These are phyloP conservation scores for Ips typographus DNA, from an alignment of 1,140 invertebrate genomes.

Conservation along the genomic window DNA sequence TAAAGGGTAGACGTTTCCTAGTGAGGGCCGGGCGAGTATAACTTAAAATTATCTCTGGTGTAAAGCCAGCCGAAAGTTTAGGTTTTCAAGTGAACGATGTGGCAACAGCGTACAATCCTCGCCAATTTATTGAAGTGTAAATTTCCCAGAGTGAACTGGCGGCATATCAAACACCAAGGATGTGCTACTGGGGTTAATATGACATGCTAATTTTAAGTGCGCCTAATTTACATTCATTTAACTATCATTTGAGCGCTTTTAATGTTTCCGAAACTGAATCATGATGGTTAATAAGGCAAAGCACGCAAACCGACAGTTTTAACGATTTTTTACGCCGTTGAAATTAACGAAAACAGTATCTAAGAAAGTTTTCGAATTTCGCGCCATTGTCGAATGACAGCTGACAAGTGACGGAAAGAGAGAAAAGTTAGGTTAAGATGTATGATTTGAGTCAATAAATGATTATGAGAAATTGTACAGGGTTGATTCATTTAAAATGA, in stretches of 20 bases:
- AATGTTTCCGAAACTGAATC: slow-evolving; percentile 36
- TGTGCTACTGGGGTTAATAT: slow-evolving; percentile 40
- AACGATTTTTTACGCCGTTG: too few species aligned
- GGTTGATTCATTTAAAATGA: too few species aligned
- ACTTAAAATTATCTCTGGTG: not conserved
- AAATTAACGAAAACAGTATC: too few species aligned
- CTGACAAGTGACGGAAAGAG: too few species aligned
- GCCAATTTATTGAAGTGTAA: slow-evolving; percentile 28
- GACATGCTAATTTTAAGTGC: slow-evolving; percentile 41
- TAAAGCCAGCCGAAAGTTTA: not conserved
- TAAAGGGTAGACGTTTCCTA: not conserved
- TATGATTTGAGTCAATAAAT: too few species aligned
- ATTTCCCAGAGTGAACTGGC: slow-evolving; percentile 25
- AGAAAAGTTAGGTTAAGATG: too few species aligned
- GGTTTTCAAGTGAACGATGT: not conserved
- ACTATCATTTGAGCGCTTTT: slow-evolving; percentile 38
- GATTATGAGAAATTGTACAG: too few species aligned
- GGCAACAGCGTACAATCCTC: slow-evolving; percentile 18
- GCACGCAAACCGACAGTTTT: slow-evolving; percentile 22
- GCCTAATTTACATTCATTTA: slow-evolving; percentile 43
- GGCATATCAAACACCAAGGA: slow-evolving; percentile 38
- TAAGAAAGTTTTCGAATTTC: too few species aligned
- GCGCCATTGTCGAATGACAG: too few species aligned
- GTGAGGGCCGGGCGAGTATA: not conserved
- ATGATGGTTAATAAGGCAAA: slow-evolving; percentile 31